Evolutionary conservation across 2,797 vertebrate genomes (phyloP), one percentile per base, ranked within the genome.

Genomic region (Ceryle rudis): DNA sequence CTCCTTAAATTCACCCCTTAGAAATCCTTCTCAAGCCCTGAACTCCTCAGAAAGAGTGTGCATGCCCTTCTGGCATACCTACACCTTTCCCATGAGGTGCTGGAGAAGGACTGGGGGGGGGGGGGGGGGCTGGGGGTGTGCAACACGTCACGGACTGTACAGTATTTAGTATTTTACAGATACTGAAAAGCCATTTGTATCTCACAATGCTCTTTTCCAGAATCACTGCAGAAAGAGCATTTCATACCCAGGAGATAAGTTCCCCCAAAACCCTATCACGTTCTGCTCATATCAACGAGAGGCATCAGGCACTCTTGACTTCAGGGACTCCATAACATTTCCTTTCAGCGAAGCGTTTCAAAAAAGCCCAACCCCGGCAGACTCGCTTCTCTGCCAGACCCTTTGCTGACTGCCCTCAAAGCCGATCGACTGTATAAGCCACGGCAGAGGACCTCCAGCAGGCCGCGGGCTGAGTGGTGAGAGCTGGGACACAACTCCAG

Each of bases 131-230:
- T 14, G 7, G 11, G 37, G 37, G 37, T 8, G 39, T 39, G 4
- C 11, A 44, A 67, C 71, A 28, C 0, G 1, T 26, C 44, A 31
- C 0, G 0, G 71, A 10, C 21, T 23, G 54, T 6, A 10, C 1
- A 0, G 11, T 31, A 37, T 16, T 41, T 2, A 22, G 49, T 6
- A 33, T 51, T 44, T 60, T 5, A 60, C 20, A 80, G n/a, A 29
- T 49, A n/a, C 51, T 11, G 31, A 37, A 70, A 73, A 69, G 20
- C 57, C 28, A 10, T 13, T 41, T 16, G 7, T 5, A 84, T 2
- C 49, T 41, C 8, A 0, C 1, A 1, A 41, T 0, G 1, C 18
- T 29, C 51, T n/a, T 47, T 64, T 22, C 39, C 47, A 58, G 80
- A 83, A 28, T 8, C 42, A 39, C n/a, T 1, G 28, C 4, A 41